These are phyloP conservation scores for Calonectris borealis DNA, from an alignment of 2,113 vertebrate genomes.

Conservation along the genomic window DNA sequence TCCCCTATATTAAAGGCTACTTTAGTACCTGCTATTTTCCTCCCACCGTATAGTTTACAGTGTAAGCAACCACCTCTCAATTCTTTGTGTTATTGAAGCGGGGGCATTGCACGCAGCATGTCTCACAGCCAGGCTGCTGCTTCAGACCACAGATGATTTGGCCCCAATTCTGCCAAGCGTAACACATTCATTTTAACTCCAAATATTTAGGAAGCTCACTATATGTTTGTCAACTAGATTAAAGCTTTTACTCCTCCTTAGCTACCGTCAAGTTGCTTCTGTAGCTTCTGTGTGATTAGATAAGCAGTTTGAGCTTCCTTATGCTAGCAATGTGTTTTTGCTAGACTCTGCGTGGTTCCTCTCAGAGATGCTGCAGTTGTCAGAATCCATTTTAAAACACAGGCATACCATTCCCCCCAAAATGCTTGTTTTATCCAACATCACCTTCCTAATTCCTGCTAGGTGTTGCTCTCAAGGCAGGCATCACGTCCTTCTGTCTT, in stretches of 20 bases:
- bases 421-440: not conserved
- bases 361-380: not conserved
- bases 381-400: not conserved
- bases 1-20: not conserved
- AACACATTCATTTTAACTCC: not conserved
- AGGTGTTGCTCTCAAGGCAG: not conserved
- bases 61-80: not conserved
- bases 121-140: not conserved
- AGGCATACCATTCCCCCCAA: not conserved
- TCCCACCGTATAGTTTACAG: not conserved
- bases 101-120: fast-evolving
- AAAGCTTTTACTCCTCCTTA: not conserved
- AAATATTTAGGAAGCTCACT: not conserved
- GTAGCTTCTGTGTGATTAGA: not conserved
- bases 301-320: not conserved
- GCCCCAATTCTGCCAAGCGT: not conserved
- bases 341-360: not conserved
- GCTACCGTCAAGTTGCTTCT: not conserved
- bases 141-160: not conserved
- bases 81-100: not conserved
- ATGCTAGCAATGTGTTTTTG: not conserved
- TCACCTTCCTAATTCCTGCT: not conserved
- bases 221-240: not conserved
- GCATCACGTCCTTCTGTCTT: not conserved
- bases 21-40: not conserved